Conservation (phyloP, 2,888 invertebrate genomes). For the Capitulum mitella region DNA sequence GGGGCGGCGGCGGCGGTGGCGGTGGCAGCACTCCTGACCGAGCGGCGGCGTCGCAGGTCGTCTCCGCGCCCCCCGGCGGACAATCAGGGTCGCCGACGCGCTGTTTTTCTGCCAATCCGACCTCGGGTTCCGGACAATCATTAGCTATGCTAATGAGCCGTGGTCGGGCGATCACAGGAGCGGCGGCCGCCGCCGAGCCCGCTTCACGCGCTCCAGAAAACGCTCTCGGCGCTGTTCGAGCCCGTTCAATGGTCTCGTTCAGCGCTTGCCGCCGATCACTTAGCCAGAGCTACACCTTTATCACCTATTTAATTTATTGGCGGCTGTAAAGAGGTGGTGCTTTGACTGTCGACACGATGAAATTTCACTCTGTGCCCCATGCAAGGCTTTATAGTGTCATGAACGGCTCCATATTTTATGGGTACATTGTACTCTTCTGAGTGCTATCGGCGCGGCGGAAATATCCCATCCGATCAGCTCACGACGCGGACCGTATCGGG, state of each 20-base stretch:
- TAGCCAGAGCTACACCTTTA: background rate
- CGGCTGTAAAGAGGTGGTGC: background rate
- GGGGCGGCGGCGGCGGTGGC: background rate
- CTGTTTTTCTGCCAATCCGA: background rate
- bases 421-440: background rate
- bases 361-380: background rate
- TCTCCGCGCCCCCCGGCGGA: background rate
- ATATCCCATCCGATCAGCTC: too few relatives aligned
- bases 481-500: too few relatives aligned
- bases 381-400: background rate
- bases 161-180: background rate
- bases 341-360: background rate
- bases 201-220: too few relatives aligned
- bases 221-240: too few relatives aligned
- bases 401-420: background rate
- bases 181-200: background rate
- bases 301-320: background rate
- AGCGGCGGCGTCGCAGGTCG: background rate
- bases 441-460: background rate
- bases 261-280: too few relatives aligned
- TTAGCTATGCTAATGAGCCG: slow-evolving; percentile 7
- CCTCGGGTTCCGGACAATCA: background rate
- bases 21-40: background rate
- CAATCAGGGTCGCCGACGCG: background rate
- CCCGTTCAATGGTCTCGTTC: background rate